Base-by-base conservation (phyloP, 2,888 invertebrate species). In the Keiferia lycopersicella region DNA sequence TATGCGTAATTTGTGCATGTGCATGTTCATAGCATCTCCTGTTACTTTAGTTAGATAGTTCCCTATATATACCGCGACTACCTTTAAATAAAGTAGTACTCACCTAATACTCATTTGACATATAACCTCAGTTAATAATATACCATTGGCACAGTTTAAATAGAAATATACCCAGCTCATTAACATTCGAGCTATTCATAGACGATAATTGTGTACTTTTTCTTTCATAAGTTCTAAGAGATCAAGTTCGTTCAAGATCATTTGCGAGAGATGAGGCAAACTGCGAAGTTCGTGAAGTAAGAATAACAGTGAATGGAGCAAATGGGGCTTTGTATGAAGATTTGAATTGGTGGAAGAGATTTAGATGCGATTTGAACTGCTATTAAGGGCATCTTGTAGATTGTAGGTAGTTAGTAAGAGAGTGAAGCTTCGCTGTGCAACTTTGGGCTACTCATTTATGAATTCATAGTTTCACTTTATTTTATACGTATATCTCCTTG, bases 151-250 rank as follows among this genome's bases (percentile, higher is more conserved):
- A n/a, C n/a, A 45, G 45, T 45, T 45, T 16, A 16, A n/a, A 45
- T 45, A 16, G n/a, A 16, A 45, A 45, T 16, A n/a, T 45, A 16
- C n/a, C 45, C 45, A 45, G 16, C 45, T 45, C 45, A 45, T 45
- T 45, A 45, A n/a, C 45, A 45, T 45, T 45, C 4, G 45, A 16
- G 45, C 45, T 45, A 45, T 45, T 45, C 45, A n/a, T 16, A 45
- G 45, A 45, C 45, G 16, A 45, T 45, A 12, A 12, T 12, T 39
- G n/a, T 45, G n/a, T 45, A 45, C 45, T 45, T 45, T 45, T 45
- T n/a, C 45, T 45, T 45, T 45, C 45, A 45, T 45, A 45, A 45
- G 45, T 45, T n/a, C 16, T 45, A 45, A 45, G 45, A 45, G 45
- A 45, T 45, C 45, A 45, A 45, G 45, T 45, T 45, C 45, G 45